Base-by-base conservation (phyloP, 2,888 invertebrate genomes). In the Mimas tiliae region DNA sequence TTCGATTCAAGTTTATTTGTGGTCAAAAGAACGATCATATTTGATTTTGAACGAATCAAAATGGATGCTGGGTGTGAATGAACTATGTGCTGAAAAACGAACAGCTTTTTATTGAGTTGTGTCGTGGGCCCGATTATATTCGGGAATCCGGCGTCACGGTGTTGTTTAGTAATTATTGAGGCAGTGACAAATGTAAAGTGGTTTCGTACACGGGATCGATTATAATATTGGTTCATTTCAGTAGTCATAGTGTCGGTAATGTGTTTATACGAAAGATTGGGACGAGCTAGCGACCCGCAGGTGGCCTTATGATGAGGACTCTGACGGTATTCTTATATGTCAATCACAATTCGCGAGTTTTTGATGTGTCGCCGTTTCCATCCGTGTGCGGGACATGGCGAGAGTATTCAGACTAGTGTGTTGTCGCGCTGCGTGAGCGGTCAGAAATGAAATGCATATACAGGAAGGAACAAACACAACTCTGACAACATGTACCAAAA, bases 401-500 rank as follows among this genome's bases (percentile, higher is more conserved):
- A 89, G 83, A 86, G 82, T 81, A 80, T 84, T 87, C 84, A 86
- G 87, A 90, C 88, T 93, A 85, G 86, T 82, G 84, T 88, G 85
- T 90, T 84, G 91, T 88, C 89, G 87, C 89, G 84, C 87, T 86
- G 89, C 87, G 86, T 93, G 88, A 92, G 91, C 90, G 88, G 89
- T 92, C 87, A 91, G 94, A 91, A 92, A 95, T 95, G 95, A 95
- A 91, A 95, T 95, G 95, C 95, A 94, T 94, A 95, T 95, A 94
- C 94, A 94, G 93, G 94, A 93, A 92, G 91, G 94, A 91, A 91
- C 93, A 84, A 94, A 94, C 93, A 94, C 94, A 95, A 95, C 95
- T 94, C 94, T 95, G 95, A 95, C 95, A 95, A 95, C 95, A 95
- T 95, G 95, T 95, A 94, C 93, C 92, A 93, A 93, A 93, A 93